Evolutionary conservation across 2,797 vertebrate genomes (phyloP).

Genomic region (Eremophila alpestris): DNA sequence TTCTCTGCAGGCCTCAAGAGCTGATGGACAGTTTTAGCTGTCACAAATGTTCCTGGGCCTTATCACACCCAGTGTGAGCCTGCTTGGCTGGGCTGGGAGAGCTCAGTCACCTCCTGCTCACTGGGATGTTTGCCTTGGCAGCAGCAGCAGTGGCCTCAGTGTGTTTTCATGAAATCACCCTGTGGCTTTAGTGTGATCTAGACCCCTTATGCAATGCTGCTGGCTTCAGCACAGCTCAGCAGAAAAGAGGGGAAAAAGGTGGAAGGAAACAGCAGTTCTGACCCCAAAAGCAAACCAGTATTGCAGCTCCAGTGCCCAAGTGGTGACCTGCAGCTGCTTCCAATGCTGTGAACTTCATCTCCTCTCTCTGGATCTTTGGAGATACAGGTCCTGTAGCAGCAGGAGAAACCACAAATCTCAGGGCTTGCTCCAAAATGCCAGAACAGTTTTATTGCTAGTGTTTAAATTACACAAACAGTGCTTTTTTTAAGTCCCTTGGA

Average conservation of each 20-base stretch:
- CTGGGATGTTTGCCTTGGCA: background rate
- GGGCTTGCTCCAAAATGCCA: background rate
- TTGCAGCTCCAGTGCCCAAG: background rate
- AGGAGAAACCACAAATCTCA: background rate
- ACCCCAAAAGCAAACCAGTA: background rate
- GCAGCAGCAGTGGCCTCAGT: background rate
- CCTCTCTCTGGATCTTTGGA: background rate
- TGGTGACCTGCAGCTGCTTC: background rate
- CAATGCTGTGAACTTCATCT: background rate
- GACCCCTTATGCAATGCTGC: background rate
- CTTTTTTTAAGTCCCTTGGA: background rate
- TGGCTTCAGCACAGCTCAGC: background rate
- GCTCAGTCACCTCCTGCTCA: background rate
- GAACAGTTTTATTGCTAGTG: background rate
- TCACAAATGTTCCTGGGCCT: background rate
- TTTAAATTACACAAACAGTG: background rate
- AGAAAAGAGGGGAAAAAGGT: background rate
- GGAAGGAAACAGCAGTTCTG: background rate
- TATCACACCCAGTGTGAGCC: fast-evolving
- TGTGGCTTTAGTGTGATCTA: background rate
- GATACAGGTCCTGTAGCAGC: background rate
- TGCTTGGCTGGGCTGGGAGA: background rate
- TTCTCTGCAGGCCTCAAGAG: background rate
- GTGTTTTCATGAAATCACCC: background rate
- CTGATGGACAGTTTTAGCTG: background rate